Evolutionary conservation across 2,113 vertebrate genomes (phyloP).

Genomic region (Pterocles burchelli): DNA sequence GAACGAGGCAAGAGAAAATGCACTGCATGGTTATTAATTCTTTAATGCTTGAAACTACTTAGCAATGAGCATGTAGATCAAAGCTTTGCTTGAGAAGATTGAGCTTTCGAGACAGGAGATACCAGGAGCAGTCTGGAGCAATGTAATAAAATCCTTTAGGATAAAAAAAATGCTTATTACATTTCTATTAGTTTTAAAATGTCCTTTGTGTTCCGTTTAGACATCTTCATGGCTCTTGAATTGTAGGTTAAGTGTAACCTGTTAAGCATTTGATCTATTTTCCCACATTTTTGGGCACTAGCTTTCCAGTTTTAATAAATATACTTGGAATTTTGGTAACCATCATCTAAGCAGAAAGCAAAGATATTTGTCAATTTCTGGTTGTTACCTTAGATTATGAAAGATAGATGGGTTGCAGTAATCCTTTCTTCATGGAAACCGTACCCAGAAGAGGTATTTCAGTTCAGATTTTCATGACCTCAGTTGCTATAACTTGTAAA

Average conservation of each 20-base stretch:
- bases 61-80: constrained; percentile 33
- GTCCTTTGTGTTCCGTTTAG: constrained; percentile 24
- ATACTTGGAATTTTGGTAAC: not conserved
- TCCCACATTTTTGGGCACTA: not conserved
- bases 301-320: constrained; percentile 19
- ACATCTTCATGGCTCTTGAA: not conserved
- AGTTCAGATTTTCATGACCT: not conserved
- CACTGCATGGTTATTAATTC: constrained; percentile 37
- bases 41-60: constrained; percentile 44
- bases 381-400: not conserved
- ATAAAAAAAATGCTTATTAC: constrained; percentile 2
- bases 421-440: not conserved
- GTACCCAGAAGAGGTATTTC: not conserved
- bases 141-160: not conserved
- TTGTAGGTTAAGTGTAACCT: constrained; percentile 13
- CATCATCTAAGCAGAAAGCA: not conserved
- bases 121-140: not conserved
- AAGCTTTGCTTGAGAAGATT: constrained; percentile 49
- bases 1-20: not conserved
- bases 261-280: not conserved
- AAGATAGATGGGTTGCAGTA: not conserved
- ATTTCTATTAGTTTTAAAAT: constrained; percentile 46
- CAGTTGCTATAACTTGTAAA: not conserved
- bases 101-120: not conserved
- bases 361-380: not conserved